A percentile compares a stretch with the other conserved stretches of the same genome.
Conservation (phyloP, 37 sponge, comb jelly and placozoan genomes). For the Halisarca cf. caerulea region DNA sequence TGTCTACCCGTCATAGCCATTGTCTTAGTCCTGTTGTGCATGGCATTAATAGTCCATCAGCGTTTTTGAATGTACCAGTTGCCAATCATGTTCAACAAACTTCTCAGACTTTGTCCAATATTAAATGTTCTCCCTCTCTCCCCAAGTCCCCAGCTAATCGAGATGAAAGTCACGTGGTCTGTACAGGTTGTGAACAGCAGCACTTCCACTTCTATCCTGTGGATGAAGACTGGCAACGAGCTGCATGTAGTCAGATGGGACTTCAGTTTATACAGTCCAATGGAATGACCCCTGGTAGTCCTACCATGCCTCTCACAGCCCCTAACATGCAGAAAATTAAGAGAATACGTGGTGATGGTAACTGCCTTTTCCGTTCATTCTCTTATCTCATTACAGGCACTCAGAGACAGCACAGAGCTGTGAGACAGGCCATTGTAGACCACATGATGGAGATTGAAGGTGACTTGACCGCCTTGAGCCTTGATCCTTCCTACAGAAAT, state of each 20-base stretch:
- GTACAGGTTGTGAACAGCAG: neutral
- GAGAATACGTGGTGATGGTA: neutral
- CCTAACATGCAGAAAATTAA: neutral
- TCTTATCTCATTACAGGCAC: neutral
- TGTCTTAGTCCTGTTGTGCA: no score
- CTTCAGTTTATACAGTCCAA: neutral
- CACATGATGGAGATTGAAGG: constrained; percentile 1
- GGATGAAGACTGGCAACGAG: constrained; percentile 32
- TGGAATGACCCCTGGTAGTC: constrained; percentile 4
- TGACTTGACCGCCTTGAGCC: neutral
- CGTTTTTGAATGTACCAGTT: neutral
- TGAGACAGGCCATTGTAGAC: neutral
- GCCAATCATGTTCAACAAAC: neutral
- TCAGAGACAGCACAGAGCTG: neutral
- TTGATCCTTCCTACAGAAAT: neutral
- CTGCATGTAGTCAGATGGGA: constrained; percentile 10
- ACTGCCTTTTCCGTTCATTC: constrained; percentile 30
- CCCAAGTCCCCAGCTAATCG: no score
- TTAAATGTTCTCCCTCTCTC: no score
- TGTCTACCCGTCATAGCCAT: no score
- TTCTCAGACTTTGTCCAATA: neutral
- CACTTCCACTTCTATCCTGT: constrained; percentile 13
- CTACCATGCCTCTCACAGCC: neutral
- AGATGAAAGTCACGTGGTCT: no score
- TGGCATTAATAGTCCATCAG: neutral